Conservation (phyloP, 2,797 vertebrate species). For the Ceryle rudis region DNA sequence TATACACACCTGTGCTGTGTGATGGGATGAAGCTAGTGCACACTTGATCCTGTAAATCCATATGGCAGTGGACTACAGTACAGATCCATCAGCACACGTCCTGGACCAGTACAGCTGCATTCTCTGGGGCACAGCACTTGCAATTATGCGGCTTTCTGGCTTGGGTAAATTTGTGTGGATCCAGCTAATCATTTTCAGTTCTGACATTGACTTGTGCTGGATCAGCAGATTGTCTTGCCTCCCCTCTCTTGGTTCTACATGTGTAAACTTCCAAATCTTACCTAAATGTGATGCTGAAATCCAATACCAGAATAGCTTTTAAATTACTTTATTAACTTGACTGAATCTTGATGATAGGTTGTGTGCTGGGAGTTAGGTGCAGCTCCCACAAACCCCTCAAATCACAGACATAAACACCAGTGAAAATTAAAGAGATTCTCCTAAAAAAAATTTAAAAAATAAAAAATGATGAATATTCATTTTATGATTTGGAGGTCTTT, state of each 20-base stretch:
- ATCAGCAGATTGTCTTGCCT: background rate
- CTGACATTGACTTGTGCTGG: background rate
- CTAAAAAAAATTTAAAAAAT: background rate
- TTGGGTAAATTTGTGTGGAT: background rate
- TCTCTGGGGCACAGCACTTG: background rate
- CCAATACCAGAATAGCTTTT: background rate
- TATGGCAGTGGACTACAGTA: background rate
- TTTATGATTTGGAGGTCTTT: background rate
- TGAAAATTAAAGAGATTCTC: background rate
- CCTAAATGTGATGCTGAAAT: background rate
- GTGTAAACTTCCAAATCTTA: background rate
- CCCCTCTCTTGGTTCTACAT: background rate
- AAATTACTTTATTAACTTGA: background rate
- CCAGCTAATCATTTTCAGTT: background rate
- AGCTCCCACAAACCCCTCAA: background rate
- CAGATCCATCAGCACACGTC: background rate
- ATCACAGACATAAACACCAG: background rate
- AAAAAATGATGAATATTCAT: background rate
- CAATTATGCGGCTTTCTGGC: background rate
- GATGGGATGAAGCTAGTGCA: background rate
- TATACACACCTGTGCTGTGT: background rate
- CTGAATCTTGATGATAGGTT: background rate
- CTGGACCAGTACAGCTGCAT: background rate
- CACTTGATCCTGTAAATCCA: background rate
- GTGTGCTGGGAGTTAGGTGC: background rate